Evolutionary conservation across 1,140 invertebrate species (phyloP).

Genomic region (Solenopsis fugax): DNA sequence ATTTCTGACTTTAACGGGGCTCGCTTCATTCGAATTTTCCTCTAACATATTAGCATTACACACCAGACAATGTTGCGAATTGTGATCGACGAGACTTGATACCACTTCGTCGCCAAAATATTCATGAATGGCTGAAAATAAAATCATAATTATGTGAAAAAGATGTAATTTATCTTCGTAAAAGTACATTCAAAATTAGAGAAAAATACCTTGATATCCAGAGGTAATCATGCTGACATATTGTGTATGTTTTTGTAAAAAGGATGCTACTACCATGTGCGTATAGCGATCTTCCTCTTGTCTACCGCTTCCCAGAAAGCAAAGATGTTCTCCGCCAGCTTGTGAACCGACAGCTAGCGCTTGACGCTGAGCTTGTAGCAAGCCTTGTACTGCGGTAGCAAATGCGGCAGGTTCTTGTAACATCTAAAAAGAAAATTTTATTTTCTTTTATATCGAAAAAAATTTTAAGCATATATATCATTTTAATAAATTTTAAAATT

Average conservation of each 20-base stretch:
- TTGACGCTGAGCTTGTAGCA: conserved; percentile 96
- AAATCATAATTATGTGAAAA: not conserved
- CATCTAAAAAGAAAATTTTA: conserved; percentile 66
- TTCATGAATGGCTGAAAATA: conserved; percentile 91
- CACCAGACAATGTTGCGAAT: conserved; percentile 92
- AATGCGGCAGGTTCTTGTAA: conserved; percentile 98
- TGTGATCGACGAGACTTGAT: conserved; percentile 94
- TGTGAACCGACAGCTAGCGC: conserved; percentile 95
- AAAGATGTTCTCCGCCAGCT: conserved; percentile 98
- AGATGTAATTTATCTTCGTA: conserved; percentile 37
- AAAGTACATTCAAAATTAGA: conserved; percentile 29
- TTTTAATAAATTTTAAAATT: not conserved
- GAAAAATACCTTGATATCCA: conserved; percentile 91
- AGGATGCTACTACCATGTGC: conserved; percentile 99
- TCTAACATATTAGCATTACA: conserved; percentile 89
- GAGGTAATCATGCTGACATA: conserved; percentile 97
- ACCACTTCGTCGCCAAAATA: conserved; percentile 93
- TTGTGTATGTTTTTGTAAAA: conserved; percentile 97
- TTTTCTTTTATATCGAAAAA: not conserved
- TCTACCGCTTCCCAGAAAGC: conserved; percentile 98
- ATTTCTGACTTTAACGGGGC: conserved; percentile 82
- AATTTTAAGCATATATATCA: not conserved
- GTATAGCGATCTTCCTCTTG: conserved; percentile 98
- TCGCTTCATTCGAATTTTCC: conserved; percentile 84
- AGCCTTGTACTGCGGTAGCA: conserved; percentile 96